Percentiles rank a stretch among this genome's conserved stretches.
These are phyloP conservation scores for Drosophila monieri DNA, from an alignment of 2,888 invertebrate genomes.

Conservation along the genomic window DNA sequence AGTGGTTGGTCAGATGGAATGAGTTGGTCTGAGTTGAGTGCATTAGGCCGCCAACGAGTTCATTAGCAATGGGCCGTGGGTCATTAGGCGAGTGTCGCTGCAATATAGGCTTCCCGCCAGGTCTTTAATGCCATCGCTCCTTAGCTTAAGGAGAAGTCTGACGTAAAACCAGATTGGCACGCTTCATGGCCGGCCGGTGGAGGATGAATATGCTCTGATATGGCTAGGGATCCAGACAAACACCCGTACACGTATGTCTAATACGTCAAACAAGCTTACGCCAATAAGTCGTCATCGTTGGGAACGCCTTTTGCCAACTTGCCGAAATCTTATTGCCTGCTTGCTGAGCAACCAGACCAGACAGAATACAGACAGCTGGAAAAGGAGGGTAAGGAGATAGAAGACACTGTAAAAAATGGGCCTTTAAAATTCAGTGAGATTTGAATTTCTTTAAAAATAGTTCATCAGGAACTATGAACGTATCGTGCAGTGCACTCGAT, in stretches of 20 bases:
- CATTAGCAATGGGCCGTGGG: conserved; percentile 69
- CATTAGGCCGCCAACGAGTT: conserved; percentile 71
- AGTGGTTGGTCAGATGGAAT: conserved; percentile 40
- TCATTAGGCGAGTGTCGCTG: conserved; percentile 62
- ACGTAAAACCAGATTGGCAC: conserved; percentile 68
- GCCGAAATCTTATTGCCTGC: conserved; percentile 66
- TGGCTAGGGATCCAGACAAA: background rate
- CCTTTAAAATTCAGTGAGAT: background rate
- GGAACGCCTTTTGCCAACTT: conserved; percentile 38
- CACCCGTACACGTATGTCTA: conserved; percentile 56
- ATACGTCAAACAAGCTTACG: conserved; percentile 77
- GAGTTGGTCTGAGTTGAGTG: conserved; percentile 50
- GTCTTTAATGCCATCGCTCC: conserved; percentile 5
- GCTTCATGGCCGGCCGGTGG: conserved; percentile 54
- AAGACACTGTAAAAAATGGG: background rate
- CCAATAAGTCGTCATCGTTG: conserved; percentile 74
- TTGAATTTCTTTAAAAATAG: background rate
- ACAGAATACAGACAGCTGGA: conserved; percentile 11
- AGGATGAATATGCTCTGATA: conserved; percentile 9
- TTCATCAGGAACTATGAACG: background rate
- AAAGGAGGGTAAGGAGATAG: background rate
- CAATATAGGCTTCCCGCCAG: conserved; percentile 13
- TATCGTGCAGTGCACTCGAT: background rate
- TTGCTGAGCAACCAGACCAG: conserved; percentile 53
- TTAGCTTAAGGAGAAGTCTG: conserved; percentile 31